Base-by-base conservation (phyloP, 2,888 invertebrate genomes). In the Acrobasis suavella region DNA sequence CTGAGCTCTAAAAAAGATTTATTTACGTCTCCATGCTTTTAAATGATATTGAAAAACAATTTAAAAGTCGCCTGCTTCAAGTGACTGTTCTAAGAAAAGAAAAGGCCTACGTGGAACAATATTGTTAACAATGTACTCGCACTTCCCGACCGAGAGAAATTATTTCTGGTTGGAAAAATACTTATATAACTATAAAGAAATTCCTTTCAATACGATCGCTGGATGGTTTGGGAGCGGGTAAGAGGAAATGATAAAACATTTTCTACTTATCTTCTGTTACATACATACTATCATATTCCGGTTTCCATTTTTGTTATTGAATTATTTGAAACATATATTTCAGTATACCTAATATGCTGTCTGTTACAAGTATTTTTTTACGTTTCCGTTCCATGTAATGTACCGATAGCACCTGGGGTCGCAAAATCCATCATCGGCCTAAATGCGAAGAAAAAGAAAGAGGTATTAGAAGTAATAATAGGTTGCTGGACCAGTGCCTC, bases 91-190 rank as follows among this genome's bases (percentile, higher is more conserved):
- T 12, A 14, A 17, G 52, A 22, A 52, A 22, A 52, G 16, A 52
- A 52, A 32, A 46, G 46, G 14, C 46, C 14, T 46, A 46, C 46
- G 52, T 52, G 59, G 59, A 32, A 55, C 22, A 22, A 52, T 52
- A 52, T 52, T 52, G 52, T 52, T 52, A 52, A 52, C 22, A 22
- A 16, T 52, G 52, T 52, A 52, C 7, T 22, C 32, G 14, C n/a
- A 32, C 22, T 52, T 22, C 14, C 14, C 32, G 17, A 6, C 15
- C 12, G 17, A 52, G 22, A 52, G 52, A 46, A 46, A 46, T 14
- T 46, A 46, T 46, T 46, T 46, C 46, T 46, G 46, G 46, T 46
- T 46, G 46, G 46, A 46, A 46, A 46, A 46, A 46, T 46, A 46
- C 46, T 46, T 46, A 46, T 46, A 46, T n/a, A 46, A 46, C 1